Evolutionary conservation across 2,888 invertebrate genomes (phyloP).

Genomic region (Orchestes rusci): DNA sequence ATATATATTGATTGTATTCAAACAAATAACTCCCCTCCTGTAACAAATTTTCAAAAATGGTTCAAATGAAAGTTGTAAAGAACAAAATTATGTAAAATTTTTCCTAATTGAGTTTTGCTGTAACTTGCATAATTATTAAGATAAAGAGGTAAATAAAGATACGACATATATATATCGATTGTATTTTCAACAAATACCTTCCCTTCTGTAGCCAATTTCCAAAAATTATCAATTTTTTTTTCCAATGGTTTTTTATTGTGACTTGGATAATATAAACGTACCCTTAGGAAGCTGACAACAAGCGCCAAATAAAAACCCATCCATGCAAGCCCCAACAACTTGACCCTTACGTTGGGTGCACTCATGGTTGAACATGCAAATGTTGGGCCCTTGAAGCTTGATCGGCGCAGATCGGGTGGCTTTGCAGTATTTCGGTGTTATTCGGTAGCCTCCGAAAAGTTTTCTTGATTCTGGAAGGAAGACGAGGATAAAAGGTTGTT

Average conservation of each 20-base stretch:
- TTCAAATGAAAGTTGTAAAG: background rate
- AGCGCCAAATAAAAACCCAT: constrained; percentile 86
- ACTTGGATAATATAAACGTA: no score
- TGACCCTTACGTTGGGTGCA: constrained; percentile 72
- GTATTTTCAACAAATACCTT: no score
- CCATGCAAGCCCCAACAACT: constrained; percentile 86
- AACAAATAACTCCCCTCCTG: no score
- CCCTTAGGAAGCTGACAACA: constrained; percentile 70
- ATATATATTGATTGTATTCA: no score
- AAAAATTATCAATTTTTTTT: no score
- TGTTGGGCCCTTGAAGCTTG: constrained; percentile 55
- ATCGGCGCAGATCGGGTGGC: constrained; percentile 58
- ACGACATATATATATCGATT: no score
- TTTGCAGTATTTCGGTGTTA: constrained; percentile 75
- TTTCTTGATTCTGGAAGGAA: constrained; percentile 51
- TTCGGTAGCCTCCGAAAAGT: constrained; percentile 78
- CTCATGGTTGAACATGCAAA: constrained; percentile 93
- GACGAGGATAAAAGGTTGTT: background rate
- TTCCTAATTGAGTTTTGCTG: background rate
- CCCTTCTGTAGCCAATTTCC: background rate
- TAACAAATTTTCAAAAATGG: background rate
- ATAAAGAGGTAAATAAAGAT: no score
- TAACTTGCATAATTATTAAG: no score
- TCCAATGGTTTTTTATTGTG: background rate
- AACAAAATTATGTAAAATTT: no score